Evolutionary conservation across 2,113 vertebrate genomes (phyloP).

Genomic region (Atrichornis clamosus): DNA sequence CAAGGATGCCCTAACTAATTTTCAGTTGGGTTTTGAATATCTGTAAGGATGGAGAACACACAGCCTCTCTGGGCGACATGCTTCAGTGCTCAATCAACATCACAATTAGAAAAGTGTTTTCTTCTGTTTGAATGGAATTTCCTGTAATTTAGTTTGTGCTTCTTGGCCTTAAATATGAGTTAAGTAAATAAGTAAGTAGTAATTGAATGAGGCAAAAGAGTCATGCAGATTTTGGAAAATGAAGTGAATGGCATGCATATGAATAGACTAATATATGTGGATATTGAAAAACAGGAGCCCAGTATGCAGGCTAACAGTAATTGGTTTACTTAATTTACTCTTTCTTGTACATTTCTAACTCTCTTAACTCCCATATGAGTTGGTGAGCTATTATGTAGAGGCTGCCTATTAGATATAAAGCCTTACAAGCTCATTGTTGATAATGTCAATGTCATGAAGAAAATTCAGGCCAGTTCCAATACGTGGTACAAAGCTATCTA

Average conservation of each 20-base stretch:
- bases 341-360: not conserved
- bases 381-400: conserved; percentile 9
- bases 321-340: conserved; percentile 25
- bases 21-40: not conserved
- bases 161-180: not conserved
- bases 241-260: not conserved
- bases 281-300: not conserved
- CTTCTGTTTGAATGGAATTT: not conserved
- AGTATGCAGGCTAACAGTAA: not conserved
- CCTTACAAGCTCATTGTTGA: conserved; percentile 26
- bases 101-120: not conserved
- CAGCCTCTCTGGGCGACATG: not conserved
- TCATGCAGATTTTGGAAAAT: not conserved
- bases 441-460: conserved; percentile 48
- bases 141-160: not conserved
- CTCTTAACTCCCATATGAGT: not conserved
- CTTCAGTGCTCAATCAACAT: not conserved
- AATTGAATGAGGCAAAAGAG: not conserved
- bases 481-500: conserved; percentile 58
- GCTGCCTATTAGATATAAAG: conserved; percentile 34
- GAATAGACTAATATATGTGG: not conserved
- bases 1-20: not conserved
- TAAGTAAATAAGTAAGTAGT: not conserved
- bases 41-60: not conserved
- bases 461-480: conserved; percentile 65